A percentile compares a stretch with the other conserved stretches of the same genome.
These are phyloP conservation scores for Troides aeacus DNA, from an alignment of 2,888 invertebrate genomes.

Conservation along the genomic window DNA sequence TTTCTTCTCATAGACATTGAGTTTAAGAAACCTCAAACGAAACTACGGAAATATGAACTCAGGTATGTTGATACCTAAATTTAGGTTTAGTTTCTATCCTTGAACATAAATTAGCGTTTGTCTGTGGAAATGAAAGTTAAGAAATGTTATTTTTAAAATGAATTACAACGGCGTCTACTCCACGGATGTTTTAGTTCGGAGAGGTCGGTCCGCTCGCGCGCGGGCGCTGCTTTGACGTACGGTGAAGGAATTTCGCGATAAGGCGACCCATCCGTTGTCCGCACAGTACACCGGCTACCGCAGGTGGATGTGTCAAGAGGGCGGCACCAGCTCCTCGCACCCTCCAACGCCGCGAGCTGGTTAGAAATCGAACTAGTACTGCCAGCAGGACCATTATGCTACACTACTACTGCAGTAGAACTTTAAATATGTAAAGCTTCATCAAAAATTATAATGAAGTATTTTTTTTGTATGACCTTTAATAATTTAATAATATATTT, in stretches of 20 bases:
- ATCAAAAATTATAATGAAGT: too few species aligned
- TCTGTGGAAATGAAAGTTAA: too few species aligned
- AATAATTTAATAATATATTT: too few species aligned
- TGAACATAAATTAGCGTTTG: too few species aligned
- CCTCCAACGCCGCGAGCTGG: not conserved
- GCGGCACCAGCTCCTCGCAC: not conserved
- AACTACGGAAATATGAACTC: too few species aligned
- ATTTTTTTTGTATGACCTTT: too few species aligned
- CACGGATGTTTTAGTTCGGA: constrained; percentile 33
- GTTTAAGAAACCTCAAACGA: too few species aligned
- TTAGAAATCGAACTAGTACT: not conserved
- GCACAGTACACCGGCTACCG: constrained; percentile 29
- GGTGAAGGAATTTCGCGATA: constrained; percentile 50
- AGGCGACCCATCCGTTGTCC: constrained; percentile 36
- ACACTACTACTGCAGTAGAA: not conserved
- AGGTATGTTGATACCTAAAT: too few species aligned
- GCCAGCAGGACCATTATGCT: not conserved
- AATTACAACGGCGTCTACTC: constrained; percentile 35
- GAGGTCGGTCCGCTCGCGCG: constrained; percentile 34
- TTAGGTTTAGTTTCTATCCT: too few species aligned
- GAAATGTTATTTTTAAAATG: not conserved
- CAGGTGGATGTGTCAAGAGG: constrained; percentile 13
- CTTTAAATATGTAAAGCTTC: too few species aligned
- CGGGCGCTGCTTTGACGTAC: constrained; percentile 52
- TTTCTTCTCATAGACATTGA: too few species aligned